These are phyloP conservation scores for Amphilophus citrinellus DNA, from an alignment of 2,113 vertebrate genomes.

Conservation along the genomic window DNA sequence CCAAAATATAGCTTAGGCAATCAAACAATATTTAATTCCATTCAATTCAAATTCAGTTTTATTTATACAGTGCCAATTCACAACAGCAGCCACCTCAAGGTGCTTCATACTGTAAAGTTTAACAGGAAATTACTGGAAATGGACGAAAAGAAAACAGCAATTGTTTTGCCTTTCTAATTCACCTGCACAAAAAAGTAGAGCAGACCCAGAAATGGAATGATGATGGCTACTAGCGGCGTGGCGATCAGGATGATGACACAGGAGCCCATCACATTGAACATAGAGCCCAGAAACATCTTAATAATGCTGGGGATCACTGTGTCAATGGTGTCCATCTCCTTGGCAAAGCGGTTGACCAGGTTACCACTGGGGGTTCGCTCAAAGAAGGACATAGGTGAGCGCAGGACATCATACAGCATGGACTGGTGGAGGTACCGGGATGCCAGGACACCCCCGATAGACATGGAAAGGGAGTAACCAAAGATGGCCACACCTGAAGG, in stretches of 20 bases:
- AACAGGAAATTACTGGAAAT: too few relatives aligned
- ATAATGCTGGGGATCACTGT: constrained; percentile 91
- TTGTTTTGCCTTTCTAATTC: neutral
- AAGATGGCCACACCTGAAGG: constrained; percentile 88
- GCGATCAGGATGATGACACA: constrained; percentile 90
- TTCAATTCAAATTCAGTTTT: too few relatives aligned
- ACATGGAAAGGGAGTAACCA: constrained; percentile 90
- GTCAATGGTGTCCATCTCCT: constrained; percentile 96
- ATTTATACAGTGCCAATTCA: too few relatives aligned
- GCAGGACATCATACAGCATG: constrained; percentile 90
- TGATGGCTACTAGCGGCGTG: constrained; percentile 87
- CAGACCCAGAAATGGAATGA: constrained; percentile 90
- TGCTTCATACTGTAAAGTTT: too few relatives aligned
- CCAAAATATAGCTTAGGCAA: too few relatives aligned
- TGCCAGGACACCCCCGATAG: constrained; percentile 91
- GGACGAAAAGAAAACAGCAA: too few relatives aligned
- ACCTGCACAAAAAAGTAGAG: constrained; percentile 97
- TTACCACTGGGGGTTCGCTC: constrained; percentile 96
- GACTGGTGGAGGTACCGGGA: constrained; percentile 89
- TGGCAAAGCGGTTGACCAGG: constrained; percentile 96
- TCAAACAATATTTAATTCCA: too few relatives aligned
- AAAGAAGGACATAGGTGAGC: constrained; percentile 94
- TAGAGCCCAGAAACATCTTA: constrained; percentile 96
- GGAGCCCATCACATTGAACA: constrained; percentile 89
- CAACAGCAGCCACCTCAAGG: too few relatives aligned